Evolutionary conservation across 2,888 invertebrate species (phyloP), one percentile per base, ranked within the genome.

Genomic region (Drosophila atroscutellata): DNA sequence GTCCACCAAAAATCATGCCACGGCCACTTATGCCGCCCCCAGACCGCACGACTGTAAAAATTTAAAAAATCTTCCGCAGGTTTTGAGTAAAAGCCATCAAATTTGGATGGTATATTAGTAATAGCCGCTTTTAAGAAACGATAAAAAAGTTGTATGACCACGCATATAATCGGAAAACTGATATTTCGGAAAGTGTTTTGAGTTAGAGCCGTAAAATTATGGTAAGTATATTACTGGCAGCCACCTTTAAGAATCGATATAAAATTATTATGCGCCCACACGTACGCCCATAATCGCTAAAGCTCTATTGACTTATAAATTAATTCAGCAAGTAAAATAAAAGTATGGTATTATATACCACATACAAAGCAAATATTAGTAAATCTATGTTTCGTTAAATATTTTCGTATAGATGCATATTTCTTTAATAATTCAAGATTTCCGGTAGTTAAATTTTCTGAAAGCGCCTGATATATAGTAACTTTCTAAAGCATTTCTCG

Each of bases 21-120:
- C 8, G 30, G 8, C 30, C 8, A 30, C 30, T 30, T n/a, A 8
- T 37, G n/a, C 18, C 18, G 8, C 8, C 3, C 18, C 37, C 8
- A n/a, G 8, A 1, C 9, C n/a, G 1, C n/a, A n/a, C 3, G 37
- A 1, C 1, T 0, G 1, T n/a, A n/a, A 7, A 18, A 7, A 18
- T 7, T 37, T 37, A 7, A 37, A 18, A 37, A 0, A 18, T 37
- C 7, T 18, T 2, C 2, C 36, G 18, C 18, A 36, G 0, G 18
- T 37, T 37, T 37, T 18, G 37, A 8, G 18, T 37, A 1, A 37
- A 1, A 37, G 1, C 8, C 3, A 3, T 8, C 3, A 8, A 37
- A 2, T 36, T 36, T 36, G 36, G 18, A 7, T 36, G 3, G 7
- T 18, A 18, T 37, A 18, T 37, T 3, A 37, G 2, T 37, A 1